Conservation (phyloP, 2,888 invertebrate species). For the Andrena fulva region DNA sequence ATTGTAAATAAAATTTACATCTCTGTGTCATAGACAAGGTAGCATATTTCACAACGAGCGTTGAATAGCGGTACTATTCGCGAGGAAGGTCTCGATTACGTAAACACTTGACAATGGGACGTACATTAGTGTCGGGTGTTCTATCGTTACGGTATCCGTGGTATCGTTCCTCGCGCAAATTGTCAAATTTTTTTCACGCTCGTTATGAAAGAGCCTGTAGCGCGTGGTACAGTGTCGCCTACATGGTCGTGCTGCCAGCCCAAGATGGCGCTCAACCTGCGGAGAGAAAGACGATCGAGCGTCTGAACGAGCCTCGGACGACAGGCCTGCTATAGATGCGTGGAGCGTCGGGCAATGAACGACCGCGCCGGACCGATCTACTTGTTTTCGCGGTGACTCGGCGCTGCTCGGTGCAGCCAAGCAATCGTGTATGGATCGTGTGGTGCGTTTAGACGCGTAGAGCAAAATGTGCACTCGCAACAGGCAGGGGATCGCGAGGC, state of each 20-base stretch:
- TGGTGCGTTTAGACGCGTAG: slow-evolving; percentile 18
- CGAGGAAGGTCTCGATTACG: not conserved
- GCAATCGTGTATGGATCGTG: slow-evolving; percentile 29
- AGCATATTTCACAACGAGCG: not conserved
- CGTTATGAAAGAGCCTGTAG: slow-evolving; percentile 22
- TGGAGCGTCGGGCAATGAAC: slow-evolving; percentile 53
- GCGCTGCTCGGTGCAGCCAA: slow-evolving; percentile 1
- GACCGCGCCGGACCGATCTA: slow-evolving; percentile 50
- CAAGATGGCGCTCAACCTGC: slow-evolving; percentile 68
- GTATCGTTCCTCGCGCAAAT: not conserved
- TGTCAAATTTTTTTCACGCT: not conserved
- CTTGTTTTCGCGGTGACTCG: slow-evolving; percentile 23
- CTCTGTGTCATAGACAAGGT: not conserved
- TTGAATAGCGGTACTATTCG: not conserved
- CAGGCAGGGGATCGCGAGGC: slow-evolving; percentile 36
- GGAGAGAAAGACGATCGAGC: slow-evolving; percentile 64
- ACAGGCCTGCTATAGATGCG: slow-evolving; percentile 33
- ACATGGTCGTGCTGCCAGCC: slow-evolving; percentile 42
- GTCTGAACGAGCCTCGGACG: slow-evolving; percentile 38
- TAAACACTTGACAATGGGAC: not conserved
- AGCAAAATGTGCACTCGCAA: slow-evolving; percentile 48
- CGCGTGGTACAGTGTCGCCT: slow-evolving; percentile 47
- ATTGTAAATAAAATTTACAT: slow-evolving; percentile 5
- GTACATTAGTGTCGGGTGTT: too few species aligned
- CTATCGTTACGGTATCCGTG: too few species aligned